These are phyloP conservation scores for Fulica atra DNA, from an alignment of 2,113 vertebrate genomes.

Conservation along the genomic window DNA sequence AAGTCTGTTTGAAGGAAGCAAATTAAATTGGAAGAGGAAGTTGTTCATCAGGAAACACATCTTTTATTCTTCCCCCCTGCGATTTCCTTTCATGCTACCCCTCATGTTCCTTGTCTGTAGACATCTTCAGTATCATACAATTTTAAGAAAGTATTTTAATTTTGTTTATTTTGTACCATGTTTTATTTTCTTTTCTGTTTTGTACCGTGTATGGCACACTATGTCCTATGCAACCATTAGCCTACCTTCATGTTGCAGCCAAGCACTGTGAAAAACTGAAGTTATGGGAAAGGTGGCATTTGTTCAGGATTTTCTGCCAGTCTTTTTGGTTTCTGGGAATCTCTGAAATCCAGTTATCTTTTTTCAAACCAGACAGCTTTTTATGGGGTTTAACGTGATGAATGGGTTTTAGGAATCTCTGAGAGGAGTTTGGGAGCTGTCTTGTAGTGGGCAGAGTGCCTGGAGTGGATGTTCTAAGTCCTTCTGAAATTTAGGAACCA, in stretches of 20 bases:
- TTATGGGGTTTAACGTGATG: not conserved
- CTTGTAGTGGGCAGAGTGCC: not conserved
- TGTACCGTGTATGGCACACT: not conserved
- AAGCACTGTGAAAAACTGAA: not conserved
- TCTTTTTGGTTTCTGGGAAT: not conserved
- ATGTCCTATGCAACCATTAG: not conserved
- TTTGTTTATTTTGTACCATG: not conserved
- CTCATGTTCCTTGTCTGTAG: not conserved
- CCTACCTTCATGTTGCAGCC: not conserved
- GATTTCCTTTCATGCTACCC: not conserved
- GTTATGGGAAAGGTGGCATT: not conserved
- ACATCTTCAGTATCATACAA: not conserved
- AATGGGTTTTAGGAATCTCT: not conserved
- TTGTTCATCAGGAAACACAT: not conserved
- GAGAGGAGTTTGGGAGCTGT: not conserved
- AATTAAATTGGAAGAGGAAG: not conserved
- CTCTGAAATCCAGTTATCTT: not conserved
- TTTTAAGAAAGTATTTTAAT: not conserved
- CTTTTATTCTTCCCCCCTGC: not conserved
- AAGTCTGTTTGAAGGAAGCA: not conserved
- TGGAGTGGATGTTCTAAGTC: not conserved
- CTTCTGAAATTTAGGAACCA: not conserved
- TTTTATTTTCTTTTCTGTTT: not conserved
- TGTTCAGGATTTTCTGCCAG: not conserved
- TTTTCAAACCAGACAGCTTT: not conserved